Percentiles rank a stretch among this genome's conserved stretches.
Evolutionary conservation across 2,888 invertebrate species (phyloP).

Genomic region (Agriopis leucophaearia): DNA sequence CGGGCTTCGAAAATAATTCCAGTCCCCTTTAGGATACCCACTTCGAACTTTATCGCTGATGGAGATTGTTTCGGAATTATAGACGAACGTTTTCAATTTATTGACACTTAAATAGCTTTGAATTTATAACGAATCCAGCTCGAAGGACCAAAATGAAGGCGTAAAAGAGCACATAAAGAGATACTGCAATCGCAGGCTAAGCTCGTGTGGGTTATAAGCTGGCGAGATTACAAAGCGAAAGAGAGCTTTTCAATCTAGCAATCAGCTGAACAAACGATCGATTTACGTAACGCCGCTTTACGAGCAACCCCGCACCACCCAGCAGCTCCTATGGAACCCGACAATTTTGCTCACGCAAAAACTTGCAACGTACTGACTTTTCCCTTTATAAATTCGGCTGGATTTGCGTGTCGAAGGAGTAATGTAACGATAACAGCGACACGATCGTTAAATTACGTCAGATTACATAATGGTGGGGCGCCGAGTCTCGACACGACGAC

Average conservation of each 20-base stretch:
- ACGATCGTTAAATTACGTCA: constrained; percentile 74
- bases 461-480: constrained; percentile 67
- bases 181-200: constrained; percentile 45
- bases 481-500: constrained; percentile 54
- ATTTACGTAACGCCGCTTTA: constrained; percentile 74
- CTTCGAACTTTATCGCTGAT: constrained; percentile 66
- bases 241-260: constrained; percentile 73
- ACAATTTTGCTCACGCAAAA: constrained; percentile 66
- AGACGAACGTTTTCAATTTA: constrained; percentile 56
- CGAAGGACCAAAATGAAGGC: constrained; percentile 32
- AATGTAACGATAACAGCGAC: constrained; percentile 75
- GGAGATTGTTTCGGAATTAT: constrained; percentile 64
- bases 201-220: constrained; percentile 55
- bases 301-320: constrained; percentile 64
- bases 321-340: constrained; percentile 51
- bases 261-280: constrained; percentile 79
- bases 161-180: constrained; percentile 40
- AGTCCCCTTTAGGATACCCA: constrained; percentile 65
- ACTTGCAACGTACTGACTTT: constrained; percentile 70
- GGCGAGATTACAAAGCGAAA: constrained; percentile 68
- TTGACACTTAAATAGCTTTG: constrained; percentile 53
- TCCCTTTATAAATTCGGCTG: constrained; percentile 64
- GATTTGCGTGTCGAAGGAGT: constrained; percentile 76
- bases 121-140: constrained; percentile 43
- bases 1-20: constrained; percentile 67